Percentiles rank a stretch among this genome's conserved stretches.
Conservation (phyloP, 1,140 invertebrate genomes). For the Phymastichus coffea region DNA sequence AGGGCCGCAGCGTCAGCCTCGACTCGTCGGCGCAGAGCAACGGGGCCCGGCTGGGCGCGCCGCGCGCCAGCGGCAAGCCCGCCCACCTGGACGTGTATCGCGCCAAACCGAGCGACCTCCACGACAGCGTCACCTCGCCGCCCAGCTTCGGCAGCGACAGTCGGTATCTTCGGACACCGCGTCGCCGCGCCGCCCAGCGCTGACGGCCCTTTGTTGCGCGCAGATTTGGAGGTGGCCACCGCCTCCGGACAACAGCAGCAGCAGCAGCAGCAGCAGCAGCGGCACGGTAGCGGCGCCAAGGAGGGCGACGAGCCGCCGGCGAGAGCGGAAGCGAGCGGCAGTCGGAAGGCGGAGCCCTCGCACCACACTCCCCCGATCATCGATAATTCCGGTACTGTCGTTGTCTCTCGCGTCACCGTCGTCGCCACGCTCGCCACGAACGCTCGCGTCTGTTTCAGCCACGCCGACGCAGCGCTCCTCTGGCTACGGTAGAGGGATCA, state of each 20-base stretch:
- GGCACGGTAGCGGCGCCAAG: conserved; percentile 6
- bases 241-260: not conserved
- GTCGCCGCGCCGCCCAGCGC: too few relatives aligned
- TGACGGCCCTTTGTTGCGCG: too few relatives aligned
- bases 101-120: conserved; percentile 36
- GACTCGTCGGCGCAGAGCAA: not conserved
- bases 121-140: conserved; percentile 33
- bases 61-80: conserved; percentile 4
- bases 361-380: conserved; percentile 5
- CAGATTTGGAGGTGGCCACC: not conserved
- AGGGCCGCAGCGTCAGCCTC: conserved; percentile 16
- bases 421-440: too few relatives aligned
- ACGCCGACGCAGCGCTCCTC: conserved; percentile 1
- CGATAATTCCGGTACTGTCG: conserved; percentile 18
- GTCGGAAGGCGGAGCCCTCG: conserved; percentile 11
- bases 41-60: not conserved
- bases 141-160: conserved; percentile 27
- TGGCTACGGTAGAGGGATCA: conserved; percentile 16
- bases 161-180: not conserved
- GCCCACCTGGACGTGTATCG: conserved; percentile 33
- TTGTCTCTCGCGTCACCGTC: not conserved
- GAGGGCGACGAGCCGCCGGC: conserved; percentile 29
- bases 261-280: conserved; percentile 1
- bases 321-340: not conserved
- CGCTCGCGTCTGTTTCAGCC: not conserved